Conservation (phyloP, 2,797 vertebrate genomes). For the Chelon auratus region DNA sequence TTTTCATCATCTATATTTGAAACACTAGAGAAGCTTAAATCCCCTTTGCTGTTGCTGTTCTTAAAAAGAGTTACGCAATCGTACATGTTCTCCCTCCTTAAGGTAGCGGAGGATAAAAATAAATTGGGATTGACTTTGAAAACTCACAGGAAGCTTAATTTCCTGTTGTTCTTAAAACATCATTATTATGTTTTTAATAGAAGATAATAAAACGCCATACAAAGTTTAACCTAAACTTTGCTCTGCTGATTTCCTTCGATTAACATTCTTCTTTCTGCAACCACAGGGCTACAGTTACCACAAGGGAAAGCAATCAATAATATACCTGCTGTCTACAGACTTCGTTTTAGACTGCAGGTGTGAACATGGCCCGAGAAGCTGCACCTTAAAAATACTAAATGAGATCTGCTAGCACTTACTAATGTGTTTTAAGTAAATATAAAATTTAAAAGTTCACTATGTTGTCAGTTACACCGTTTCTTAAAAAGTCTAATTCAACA, state of each 20-base stretch:
- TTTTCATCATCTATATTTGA: conserved; percentile 48
- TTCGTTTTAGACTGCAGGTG: neutral
- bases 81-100: neutral
- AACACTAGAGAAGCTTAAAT: conserved; percentile 60
- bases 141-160: no score
- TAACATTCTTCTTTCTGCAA: conserved; percentile 35
- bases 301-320: conserved; percentile 41
- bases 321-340: conserved; percentile 5
- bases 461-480: no score
- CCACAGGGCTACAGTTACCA: conserved; percentile 31
- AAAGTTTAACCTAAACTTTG: neutral
- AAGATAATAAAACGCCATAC: neutral
- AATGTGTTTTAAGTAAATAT: no score
- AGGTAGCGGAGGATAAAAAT: neutral
- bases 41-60: conserved; percentile 30
- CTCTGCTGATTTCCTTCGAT: conserved; percentile 8
- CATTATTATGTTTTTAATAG: neutral
- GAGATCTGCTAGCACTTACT: neutral
- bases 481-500: no score
- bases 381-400: neutral
- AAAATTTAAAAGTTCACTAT: no score
- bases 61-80: conserved; percentile 32
- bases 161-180: neutral
- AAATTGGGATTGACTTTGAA: neutral
- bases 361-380: neutral